These are phyloP conservation scores for Sphaerophoria rueppellii DNA, from an alignment of 2,888 invertebrate genomes.

Conservation along the genomic window DNA sequence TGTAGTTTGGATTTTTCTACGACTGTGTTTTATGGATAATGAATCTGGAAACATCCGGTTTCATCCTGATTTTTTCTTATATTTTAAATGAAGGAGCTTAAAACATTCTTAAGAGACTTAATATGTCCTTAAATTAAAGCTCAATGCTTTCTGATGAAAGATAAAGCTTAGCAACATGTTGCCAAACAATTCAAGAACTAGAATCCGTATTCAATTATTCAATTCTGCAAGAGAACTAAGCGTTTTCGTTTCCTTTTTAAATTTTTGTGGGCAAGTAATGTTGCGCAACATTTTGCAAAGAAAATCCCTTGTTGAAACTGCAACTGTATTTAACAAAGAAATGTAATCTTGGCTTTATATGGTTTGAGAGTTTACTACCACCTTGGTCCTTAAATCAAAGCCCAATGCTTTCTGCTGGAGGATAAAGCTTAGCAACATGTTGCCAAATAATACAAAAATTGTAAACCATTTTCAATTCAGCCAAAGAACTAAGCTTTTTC, in stretches of 20 bases:
- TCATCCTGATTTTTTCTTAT: too few relatives aligned
- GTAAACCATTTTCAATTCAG: neutral
- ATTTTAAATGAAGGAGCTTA: too few relatives aligned
- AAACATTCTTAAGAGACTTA: too few relatives aligned
- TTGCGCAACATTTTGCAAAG: constrained; percentile 9
- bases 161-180: neutral
- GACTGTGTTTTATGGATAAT: neutral
- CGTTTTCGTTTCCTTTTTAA: too few relatives aligned
- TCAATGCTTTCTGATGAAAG: too few relatives aligned
- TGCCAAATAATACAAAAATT: neutral
- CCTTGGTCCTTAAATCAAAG: neutral
- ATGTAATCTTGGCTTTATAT: too few relatives aligned
- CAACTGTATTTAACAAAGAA: too few relatives aligned
- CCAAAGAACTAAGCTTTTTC: neutral
- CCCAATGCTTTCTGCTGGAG: neutral
- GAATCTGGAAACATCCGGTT: neutral
- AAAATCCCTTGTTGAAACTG: too few relatives aligned
- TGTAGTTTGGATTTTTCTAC: neutral
- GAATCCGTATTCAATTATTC: neutral
- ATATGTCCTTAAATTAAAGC: too few relatives aligned
- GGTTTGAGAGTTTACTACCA: too few relatives aligned
- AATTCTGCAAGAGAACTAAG: too few relatives aligned
- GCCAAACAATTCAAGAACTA: neutral
- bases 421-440: constrained; percentile 5
- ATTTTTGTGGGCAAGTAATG: neutral